A percentile compares a stretch with the other conserved stretches of the same genome.
These are phyloP conservation scores for Trachelus tabidus DNA, from an alignment of 2,888 invertebrate genomes.

Conservation along the genomic window DNA sequence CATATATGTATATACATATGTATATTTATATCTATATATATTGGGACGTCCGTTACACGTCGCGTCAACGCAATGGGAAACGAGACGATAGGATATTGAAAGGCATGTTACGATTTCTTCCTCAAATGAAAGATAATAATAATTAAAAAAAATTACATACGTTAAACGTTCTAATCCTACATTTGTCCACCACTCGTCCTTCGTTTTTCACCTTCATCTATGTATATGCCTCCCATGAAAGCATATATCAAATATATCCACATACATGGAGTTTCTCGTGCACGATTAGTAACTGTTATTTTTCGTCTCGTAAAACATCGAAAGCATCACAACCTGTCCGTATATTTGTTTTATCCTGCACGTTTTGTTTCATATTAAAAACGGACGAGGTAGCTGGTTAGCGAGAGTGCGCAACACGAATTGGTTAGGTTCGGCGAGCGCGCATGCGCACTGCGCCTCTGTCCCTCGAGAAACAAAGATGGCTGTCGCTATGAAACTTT, in stretches of 20 bases:
- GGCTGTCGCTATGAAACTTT: too few species aligned
- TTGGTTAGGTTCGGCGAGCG: too few species aligned
- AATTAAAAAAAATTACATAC: too few species aligned
- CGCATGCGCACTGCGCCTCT: too few species aligned
- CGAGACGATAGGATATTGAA: too few species aligned
- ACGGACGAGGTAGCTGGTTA: constrained; percentile 17
- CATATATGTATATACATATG: constrained; percentile 8
- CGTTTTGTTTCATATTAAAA: constrained; percentile 16
- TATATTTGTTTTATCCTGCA: constrained; percentile 8
- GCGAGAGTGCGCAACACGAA: constrained; percentile 16
- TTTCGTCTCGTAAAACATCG: constrained; percentile 28
- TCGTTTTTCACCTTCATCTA: not conserved
- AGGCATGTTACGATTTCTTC: too few species aligned
- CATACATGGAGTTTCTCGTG: too few species aligned
- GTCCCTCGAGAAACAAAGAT: too few species aligned
- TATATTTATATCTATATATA: not conserved
- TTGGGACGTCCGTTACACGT: not conserved
- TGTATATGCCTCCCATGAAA: constrained; percentile 36
- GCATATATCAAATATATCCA: not conserved
- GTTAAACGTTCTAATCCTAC: too few species aligned
- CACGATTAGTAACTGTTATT: not conserved
- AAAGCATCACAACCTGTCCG: constrained; percentile 24
- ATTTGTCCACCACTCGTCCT: too few species aligned
- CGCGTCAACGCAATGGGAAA: not conserved
- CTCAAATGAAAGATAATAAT: too few species aligned